A percentile compares a stretch with the other conserved stretches of the same genome.
Conservation (phyloP, 2,888 invertebrate species). For the Diplazon laetatorius region DNA sequence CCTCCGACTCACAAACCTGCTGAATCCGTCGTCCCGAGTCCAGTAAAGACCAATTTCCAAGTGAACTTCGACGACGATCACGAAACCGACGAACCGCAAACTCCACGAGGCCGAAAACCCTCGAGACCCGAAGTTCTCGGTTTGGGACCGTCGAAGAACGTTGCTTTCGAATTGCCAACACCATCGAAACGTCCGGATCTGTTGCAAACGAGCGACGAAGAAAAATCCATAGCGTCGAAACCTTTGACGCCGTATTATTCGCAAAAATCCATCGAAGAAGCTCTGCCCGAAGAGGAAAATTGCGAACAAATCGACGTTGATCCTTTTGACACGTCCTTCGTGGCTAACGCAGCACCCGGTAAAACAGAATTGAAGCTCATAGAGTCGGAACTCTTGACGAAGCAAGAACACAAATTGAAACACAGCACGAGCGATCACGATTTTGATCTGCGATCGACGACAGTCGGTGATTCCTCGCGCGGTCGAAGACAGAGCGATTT, state of each 20-base stretch:
- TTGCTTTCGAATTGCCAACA: constrained; percentile 86
- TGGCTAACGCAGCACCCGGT: constrained; percentile 83
- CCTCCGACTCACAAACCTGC: constrained; percentile 32
- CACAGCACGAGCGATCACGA: constrained; percentile 87
- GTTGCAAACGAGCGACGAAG: constrained; percentile 85
- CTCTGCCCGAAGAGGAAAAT: constrained; percentile 84
- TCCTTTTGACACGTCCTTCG: constrained; percentile 88
- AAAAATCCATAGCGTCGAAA: constrained; percentile 85
- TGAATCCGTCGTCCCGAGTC: background rate
- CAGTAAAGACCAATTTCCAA: constrained; percentile 62
- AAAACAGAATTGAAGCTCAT: constrained; percentile 85
- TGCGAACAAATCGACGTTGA: constrained; percentile 83
- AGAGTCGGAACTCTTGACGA: constrained; percentile 83
- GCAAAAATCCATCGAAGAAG: constrained; percentile 83
- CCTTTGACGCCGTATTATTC: constrained; percentile 93
- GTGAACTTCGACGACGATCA: constrained; percentile 63
- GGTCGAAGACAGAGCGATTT: constrained; percentile 84
- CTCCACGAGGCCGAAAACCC: constrained; percentile 80
- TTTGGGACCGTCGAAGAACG: constrained; percentile 81
- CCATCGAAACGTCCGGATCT: constrained; percentile 83
- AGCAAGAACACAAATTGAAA: constrained; percentile 68
- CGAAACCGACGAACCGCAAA: background rate
- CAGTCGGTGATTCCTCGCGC: constrained; percentile 67
- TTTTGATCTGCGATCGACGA: constrained; percentile 84
- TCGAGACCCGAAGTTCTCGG: constrained; percentile 86